Percentiles rank a stretch among this genome's conserved stretches.
These are phyloP conservation scores for Macrocentrus cingulum DNA, from an alignment of 1,140 invertebrate genomes.

Conservation along the genomic window DNA sequence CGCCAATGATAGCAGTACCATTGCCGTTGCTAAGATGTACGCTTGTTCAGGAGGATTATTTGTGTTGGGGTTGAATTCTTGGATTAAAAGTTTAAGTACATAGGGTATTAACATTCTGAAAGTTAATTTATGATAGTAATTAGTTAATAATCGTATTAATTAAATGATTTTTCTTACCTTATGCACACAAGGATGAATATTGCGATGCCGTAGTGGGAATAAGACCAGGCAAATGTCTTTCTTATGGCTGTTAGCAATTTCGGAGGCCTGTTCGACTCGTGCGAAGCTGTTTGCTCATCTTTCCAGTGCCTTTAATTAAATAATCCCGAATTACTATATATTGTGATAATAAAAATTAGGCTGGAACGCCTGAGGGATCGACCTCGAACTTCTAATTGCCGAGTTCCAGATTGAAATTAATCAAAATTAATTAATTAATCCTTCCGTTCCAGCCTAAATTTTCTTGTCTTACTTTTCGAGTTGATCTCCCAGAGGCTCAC, in stretches of 20 bases:
- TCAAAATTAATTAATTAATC: background rate
- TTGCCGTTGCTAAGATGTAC: slow-evolving; percentile 53
- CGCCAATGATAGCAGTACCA: slow-evolving; percentile 52
- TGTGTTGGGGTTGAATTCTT: slow-evolving; percentile 54
- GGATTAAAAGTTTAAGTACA: slow-evolving; percentile 53
- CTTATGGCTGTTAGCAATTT: slow-evolving; percentile 46
- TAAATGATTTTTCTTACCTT: slow-evolving; percentile 31
- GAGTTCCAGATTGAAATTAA: no score
- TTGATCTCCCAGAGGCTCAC: slow-evolving; percentile 64
- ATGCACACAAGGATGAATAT: slow-evolving; percentile 34
- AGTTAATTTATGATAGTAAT: background rate
- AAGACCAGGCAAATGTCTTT: slow-evolving; percentile 48
- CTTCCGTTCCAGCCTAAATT: background rate
- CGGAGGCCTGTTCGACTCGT: slow-evolving; percentile 43
- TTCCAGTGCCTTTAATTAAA: slow-evolving; percentile 39
- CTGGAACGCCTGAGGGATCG: no score
- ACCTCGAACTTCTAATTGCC: no score
- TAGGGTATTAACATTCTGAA: slow-evolving; percentile 49
- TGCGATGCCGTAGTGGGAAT: slow-evolving; percentile 40
- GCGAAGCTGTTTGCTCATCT: slow-evolving; percentile 53
- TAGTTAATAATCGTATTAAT: background rate
- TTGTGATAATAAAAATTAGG: no score
- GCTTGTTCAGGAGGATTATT: slow-evolving; percentile 44
- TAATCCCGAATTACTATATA: no score
- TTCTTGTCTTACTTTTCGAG: slow-evolving; percentile 62